Evolutionary conservation across 1,140 invertebrate genomes (phyloP).

Genomic region (Hyposmocoma kahamanoa): DNA sequence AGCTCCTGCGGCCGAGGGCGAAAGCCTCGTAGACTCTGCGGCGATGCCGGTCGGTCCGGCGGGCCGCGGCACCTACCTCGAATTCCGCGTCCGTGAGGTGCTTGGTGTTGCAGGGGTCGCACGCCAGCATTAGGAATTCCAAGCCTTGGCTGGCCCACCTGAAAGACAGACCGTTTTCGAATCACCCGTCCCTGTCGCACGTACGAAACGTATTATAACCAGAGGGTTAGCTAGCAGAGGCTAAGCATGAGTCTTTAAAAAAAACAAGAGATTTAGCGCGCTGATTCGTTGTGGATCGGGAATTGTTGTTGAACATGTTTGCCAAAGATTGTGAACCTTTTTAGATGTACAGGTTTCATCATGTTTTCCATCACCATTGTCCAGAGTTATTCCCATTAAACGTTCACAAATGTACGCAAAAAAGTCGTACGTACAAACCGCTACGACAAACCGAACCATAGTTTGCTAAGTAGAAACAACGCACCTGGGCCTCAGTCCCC

Average conservation of each 20-base stretch:
- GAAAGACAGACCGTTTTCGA: neutral
- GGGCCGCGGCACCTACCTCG: constrained; percentile 69
- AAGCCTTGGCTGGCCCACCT: constrained; percentile 90
- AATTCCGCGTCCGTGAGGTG: constrained; percentile 85
- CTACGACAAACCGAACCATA: too few species aligned
- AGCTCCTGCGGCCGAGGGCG: constrained; percentile 70
- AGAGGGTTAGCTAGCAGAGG: neutral
- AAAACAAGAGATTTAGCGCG: too few species aligned
- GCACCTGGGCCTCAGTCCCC: constrained; percentile 84
- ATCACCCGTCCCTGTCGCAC: neutral
- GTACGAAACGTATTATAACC: neutral
- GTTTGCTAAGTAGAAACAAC: too few species aligned
- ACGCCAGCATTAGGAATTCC: constrained; percentile 88
- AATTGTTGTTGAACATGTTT: too few species aligned
- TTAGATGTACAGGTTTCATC: too few species aligned
- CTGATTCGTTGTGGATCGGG: too few species aligned
- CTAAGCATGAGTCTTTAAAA: neutral
- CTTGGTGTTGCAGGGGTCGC: constrained; percentile 86
- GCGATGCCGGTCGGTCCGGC: neutral
- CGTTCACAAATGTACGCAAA: too few species aligned
- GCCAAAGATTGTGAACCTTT: too few species aligned
- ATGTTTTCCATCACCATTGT: too few species aligned
- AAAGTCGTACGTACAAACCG: too few species aligned
- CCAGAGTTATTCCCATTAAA: too few species aligned
- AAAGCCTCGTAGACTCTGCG: neutral